A percentile compares a stretch with the other conserved stretches of the same genome.
phyloP scores from a whole-genome alignment of 1,140 invertebrate genomes.

The Nasonia longicornis region DNA sequence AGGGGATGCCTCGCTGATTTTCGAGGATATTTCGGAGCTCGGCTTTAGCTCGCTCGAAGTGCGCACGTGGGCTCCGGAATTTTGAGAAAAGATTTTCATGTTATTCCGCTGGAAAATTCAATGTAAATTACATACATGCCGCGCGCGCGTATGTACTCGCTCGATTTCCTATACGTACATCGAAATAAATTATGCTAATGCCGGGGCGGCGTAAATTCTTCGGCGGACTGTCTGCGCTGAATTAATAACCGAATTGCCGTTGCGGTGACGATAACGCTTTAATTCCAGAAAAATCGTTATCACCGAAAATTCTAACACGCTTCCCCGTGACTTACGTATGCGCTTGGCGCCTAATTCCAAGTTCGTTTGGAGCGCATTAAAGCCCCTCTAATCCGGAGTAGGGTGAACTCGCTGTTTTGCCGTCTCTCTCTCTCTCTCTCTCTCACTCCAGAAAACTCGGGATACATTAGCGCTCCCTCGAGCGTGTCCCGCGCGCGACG shows the following conservation, averaged over 20 bases:
- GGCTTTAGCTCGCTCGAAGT: too few relatives aligned
- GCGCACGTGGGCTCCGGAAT: too few relatives aligned
- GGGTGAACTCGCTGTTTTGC: neutral
- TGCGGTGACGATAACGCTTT: neutral
- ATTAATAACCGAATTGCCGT: neutral
- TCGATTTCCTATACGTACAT: neutral
- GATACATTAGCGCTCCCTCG: too few relatives aligned
- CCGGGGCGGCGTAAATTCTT: neutral
- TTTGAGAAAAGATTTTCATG: too few relatives aligned
- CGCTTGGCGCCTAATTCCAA: conserved; percentile 20
- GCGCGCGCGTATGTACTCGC: neutral
- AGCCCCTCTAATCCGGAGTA: neutral
- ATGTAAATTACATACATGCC: too few relatives aligned
- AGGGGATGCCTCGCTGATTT: neutral
- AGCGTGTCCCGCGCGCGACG: too few relatives aligned
- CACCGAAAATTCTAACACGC: conserved; percentile 20
- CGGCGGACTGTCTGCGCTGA: neutral
- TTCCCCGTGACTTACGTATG: neutral
- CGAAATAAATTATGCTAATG: neutral
- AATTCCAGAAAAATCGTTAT: neutral
- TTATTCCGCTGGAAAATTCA: too few relatives aligned
- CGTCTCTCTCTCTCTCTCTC: neutral
- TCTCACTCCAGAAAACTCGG: neutral
- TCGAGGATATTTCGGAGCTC: neutral
- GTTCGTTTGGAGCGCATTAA: conserved; percentile 20